Base-by-base conservation (phyloP, 2,888 invertebrate species). In the Sipha maydis region DNA sequence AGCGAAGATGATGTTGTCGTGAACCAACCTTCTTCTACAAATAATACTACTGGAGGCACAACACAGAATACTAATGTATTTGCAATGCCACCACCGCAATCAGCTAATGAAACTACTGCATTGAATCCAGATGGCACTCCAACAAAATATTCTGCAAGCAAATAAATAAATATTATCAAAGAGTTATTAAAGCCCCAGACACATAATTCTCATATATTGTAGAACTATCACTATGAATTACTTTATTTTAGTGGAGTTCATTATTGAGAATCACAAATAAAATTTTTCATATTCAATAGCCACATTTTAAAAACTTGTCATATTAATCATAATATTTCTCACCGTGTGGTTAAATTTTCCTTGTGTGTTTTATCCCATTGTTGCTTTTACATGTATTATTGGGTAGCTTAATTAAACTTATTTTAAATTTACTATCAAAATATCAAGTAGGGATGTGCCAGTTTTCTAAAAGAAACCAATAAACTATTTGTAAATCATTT, bases 51-150 rank as follows among this genome's bases (percentile, higher is more conserved):
- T 0, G 91, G 93, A 90, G 94, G 94, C 91, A 94, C 94, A 69
- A 92, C 91, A 89, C 89, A 89, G 78, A 93, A 93, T 89, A 93
- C 93, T 90, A 93, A 94, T 80, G 94, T 94, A 78, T 94, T 94
- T 91, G 95, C 95, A 85, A 94, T 95, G 95, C 95, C 94, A 69
- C 93, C 93, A 91, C 92, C 91, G 25, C 90, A 90, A 21, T 91
- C 91, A 77, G 93, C 93, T 89, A 95, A 94, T 83, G 96, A 96
- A 92, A 95, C 94, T 91, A 95, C 95, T 69, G 95, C 95, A 91
- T 93, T 96, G 91, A 95, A 93, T 91, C 92, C 93, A 41, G 80
- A 88, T 80, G 80, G 80, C 56, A 88, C 80, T 41, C 86, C 86
- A 89, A 92, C 93, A 80, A 93, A 93, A 89, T 92, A 93, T 90